phyloP scores from a whole-genome alignment of 2,113 vertebrate genomes.

The Corapipo altera region DNA sequence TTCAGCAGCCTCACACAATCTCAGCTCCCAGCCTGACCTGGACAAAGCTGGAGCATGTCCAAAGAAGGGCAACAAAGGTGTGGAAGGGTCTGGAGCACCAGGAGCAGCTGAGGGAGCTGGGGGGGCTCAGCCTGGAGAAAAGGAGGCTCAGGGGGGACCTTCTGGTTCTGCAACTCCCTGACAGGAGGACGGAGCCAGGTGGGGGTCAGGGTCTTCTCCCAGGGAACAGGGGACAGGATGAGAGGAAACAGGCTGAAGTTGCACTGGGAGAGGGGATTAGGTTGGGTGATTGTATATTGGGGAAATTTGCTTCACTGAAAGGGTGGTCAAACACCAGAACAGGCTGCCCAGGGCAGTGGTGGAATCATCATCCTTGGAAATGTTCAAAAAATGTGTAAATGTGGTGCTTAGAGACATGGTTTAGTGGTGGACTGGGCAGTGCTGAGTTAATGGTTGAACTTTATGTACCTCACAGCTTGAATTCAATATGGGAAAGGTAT shows the following conservation, averaged over 20 bases:
- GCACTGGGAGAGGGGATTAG: neutral
- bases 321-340: neutral
- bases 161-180: neutral
- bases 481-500: neutral
- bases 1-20: neutral
- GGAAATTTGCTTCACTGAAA: neutral
- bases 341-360: neutral
- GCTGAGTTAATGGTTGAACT: neutral
- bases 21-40: neutral
- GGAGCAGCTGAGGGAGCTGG: neutral
- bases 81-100: neutral
- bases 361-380: neutral
- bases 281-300: neutral
- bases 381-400: neutral
- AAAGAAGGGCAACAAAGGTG: neutral
- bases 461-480: neutral
- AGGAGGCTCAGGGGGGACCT: neutral
- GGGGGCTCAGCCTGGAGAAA: neutral
- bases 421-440: neutral
- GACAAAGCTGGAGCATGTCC: neutral
- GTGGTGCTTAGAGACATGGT: neutral
- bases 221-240: neutral
- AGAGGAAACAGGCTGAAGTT: neutral
- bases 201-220: neutral
- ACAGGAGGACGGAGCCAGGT: neutral